Conservation (phyloP, 2,888 invertebrate species). For the Leptinotarsa juncta region DNA sequence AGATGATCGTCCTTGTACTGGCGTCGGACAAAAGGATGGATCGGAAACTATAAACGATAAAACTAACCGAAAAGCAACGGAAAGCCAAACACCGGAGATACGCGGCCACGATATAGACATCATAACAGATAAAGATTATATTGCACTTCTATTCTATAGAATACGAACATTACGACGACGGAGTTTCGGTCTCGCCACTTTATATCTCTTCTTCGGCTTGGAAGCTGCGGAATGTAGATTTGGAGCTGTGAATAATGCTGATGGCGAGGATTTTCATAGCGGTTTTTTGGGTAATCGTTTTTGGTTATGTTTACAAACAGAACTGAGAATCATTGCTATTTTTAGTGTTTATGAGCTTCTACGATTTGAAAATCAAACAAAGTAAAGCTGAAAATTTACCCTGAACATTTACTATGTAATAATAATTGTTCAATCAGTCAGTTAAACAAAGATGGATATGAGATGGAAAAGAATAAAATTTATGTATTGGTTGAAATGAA, state of each 20-base stretch:
- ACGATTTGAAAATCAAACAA: too few species aligned
- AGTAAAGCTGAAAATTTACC: too few species aligned
- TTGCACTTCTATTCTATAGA: conserved; percentile 46
- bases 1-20: conserved; percentile 46
- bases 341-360: too few species aligned
- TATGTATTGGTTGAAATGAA: too few species aligned
- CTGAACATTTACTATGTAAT: too few species aligned
- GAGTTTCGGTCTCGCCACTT: conserved; percentile 44
- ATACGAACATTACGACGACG: conserved; percentile 16
- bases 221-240: conserved; percentile 45
- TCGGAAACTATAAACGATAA: conserved; percentile 64
- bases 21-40: conserved; percentile 59
- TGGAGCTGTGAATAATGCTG: neutral
- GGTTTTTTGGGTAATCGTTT: too few species aligned
- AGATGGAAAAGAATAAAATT: too few species aligned
- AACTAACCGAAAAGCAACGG: conserved; percentile 62
- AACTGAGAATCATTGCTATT: too few species aligned
- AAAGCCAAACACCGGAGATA: conserved; percentile 56
- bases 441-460: too few species aligned
- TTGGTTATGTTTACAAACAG: too few species aligned
- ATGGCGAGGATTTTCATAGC: too few species aligned
- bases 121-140: conserved; percentile 62
- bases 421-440: too few species aligned
- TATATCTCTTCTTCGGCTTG: conserved; percentile 18
- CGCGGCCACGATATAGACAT: conserved; percentile 49